Conservation (phyloP, 2,888 invertebrate species). For the Drosophila vallismaia region DNA sequence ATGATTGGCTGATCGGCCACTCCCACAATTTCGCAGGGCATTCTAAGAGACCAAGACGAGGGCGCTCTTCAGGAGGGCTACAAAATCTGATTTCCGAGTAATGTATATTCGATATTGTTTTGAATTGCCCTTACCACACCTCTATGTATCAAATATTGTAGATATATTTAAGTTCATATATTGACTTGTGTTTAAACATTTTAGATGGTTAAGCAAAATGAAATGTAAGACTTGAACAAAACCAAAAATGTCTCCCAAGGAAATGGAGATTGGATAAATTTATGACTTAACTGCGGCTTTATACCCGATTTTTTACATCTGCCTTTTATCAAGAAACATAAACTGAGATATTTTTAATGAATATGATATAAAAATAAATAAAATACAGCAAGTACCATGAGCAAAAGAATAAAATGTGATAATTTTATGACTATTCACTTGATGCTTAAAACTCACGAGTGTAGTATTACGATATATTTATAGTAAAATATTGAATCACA, state of each 20-base stretch:
- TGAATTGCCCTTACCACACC: background rate
- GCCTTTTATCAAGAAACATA: background rate
- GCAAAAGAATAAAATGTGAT: background rate
- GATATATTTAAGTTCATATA: background rate
- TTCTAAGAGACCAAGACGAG: slow-evolving; percentile 68
- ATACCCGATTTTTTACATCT: background rate
- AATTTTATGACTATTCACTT: background rate
- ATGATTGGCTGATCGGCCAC: slow-evolving; percentile 33
- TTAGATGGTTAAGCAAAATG: slow-evolving; percentile 22
- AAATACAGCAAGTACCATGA: background rate
- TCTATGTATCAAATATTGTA: background rate
- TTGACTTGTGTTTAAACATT: background rate
- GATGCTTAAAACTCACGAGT: background rate
- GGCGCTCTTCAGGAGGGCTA: slow-evolving; percentile 51
- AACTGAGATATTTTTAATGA: background rate
- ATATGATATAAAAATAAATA: background rate
- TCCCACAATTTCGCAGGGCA: slow-evolving; percentile 63
- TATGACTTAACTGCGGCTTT: background rate
- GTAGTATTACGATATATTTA: background rate
- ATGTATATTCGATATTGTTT: slow-evolving; percentile 43
- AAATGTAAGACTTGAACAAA: slow-evolving; percentile 10
- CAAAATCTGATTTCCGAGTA: slow-evolving; percentile 49
- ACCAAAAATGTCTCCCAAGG: background rate
- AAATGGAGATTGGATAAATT: background rate
- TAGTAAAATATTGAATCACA: background rate